Base-by-base conservation (phyloP, 2,888 invertebrate species). In the Gymnosoma rotundatum region DNA sequence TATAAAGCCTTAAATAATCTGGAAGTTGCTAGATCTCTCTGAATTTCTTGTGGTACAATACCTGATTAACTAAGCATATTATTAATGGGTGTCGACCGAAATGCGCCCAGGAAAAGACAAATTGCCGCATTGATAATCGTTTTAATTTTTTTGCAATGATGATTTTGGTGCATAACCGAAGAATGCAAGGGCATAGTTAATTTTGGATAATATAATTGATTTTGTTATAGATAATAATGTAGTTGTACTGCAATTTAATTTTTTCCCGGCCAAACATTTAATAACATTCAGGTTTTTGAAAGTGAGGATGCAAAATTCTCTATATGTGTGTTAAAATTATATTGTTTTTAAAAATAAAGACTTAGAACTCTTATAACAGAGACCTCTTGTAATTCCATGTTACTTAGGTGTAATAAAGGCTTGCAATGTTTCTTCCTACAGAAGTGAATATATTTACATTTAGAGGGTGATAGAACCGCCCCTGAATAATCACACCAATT, bases 391-490 rank as follows among this genome's bases (percentile, higher is more conserved):
- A 36, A 36, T 36, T 36, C 5, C 36, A 36, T 36, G 36, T 36
- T 36, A 36, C 7, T 36, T 36, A 36, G 4, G 7, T 36, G 36
- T 36, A 36, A 36, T 36, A 36, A 36, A 36, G 36, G 36, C 7
- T 12, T 54, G 20, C 67, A 67, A 6, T 67, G 10, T 1, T 0
- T 38, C 12, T 67, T 67, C 10, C 67, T 38, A 21, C 67, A 67
- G 20, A 67, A 67, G 36, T 52, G 52, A 14, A 67, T 54, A 32
- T 52, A 38, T 67, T 67, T 67, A 12, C 67, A 52, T 20, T 52
- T 67, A 8, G 52, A 67, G 25, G 66, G 0, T 10, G 66, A n/a
- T n/a, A n/a, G n/a, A n/a, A n/a, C n/a, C n/a, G n/a, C n/a, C n/a
- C n/a, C n/a, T n/a, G n/a, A n/a, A 66, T 18, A 66, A 14, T 66